Conservation (phyloP, 2,888 invertebrate species). For the Automeris io region DNA sequence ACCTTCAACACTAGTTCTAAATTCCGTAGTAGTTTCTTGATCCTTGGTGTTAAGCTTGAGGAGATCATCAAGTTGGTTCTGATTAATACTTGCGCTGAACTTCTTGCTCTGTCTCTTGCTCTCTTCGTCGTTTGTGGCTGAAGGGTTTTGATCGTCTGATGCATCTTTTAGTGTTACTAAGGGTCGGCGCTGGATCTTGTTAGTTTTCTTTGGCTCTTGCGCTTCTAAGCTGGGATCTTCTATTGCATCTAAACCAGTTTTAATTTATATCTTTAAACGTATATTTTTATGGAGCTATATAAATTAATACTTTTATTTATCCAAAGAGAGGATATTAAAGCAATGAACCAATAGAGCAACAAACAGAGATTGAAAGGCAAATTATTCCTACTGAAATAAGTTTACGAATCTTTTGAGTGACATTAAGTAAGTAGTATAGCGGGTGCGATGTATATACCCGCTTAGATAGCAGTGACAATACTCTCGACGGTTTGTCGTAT, state of each 20-base stretch:
- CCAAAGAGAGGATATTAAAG: no score
- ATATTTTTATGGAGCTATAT: no score
- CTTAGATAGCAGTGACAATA: no score
- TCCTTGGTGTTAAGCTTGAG: slow-evolving; percentile 35
- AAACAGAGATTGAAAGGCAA: no score
- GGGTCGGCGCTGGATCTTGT: slow-evolving; percentile 54
- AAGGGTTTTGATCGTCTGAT: slow-evolving; percentile 51
- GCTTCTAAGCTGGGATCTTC: slow-evolving; percentile 49
- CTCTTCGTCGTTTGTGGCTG: slow-evolving; percentile 64
- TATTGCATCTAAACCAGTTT: slow-evolving; percentile 43
- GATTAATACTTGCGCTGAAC: slow-evolving; percentile 60
- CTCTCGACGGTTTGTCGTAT: no score
- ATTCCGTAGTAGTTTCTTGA: slow-evolving; percentile 44
- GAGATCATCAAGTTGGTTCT: slow-evolving; percentile 57
- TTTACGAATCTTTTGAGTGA: no score
- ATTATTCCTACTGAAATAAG: no score
- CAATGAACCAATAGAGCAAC: no score
- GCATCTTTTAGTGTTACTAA: slow-evolving; percentile 48
- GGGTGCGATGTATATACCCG: no score
- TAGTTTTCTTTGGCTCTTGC: slow-evolving; percentile 25
- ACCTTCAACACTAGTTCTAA: slow-evolving; percentile 43
- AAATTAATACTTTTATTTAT: no score
- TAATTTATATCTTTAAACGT: no score
- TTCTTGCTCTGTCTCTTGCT: slow-evolving; percentile 67
- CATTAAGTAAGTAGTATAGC: no score